These are phyloP conservation scores for Aix galericulata DNA, from an alignment of 2,113 vertebrate genomes.

Conservation along the genomic window DNA sequence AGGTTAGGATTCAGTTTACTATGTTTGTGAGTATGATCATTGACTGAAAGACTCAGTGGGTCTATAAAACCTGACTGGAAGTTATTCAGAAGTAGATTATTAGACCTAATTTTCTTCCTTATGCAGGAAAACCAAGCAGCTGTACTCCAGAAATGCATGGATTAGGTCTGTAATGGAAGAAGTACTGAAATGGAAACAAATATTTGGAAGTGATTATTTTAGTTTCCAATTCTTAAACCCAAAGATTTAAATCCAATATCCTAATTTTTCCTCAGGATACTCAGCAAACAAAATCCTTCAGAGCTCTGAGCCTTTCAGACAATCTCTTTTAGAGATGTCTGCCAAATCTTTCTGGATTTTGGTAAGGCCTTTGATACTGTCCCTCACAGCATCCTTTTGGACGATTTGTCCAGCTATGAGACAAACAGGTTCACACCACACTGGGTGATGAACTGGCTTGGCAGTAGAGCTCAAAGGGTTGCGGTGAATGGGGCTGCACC, in stretches of 20 bases:
- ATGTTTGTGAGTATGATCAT: neutral
- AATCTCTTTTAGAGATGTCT: neutral
- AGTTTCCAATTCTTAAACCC: neutral
- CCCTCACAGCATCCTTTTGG: too few species aligned
- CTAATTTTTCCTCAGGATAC: neutral
- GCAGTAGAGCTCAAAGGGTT: too few species aligned
- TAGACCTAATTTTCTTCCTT: neutral
- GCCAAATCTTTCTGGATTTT: neutral
- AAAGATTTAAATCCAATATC: neutral
- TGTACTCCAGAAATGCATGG: neutral
- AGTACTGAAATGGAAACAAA: neutral
- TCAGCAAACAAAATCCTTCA: neutral
- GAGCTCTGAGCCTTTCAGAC: neutral
- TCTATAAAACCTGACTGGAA: neutral
- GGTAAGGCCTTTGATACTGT: too few species aligned
- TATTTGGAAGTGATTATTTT: neutral
- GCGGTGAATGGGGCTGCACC: neutral
- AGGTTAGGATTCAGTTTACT: neutral
- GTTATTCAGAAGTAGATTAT: neutral
- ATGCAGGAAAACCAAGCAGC: neutral
- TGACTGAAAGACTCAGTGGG: neutral
- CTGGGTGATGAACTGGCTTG: too few species aligned
- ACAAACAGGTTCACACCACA: too few species aligned
- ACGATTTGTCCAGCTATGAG: too few species aligned
- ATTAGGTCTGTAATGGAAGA: neutral